Evolutionary conservation across 1,140 invertebrate species (phyloP), one percentile per base, ranked within the genome.

Genomic region (Heterodera carotae): DNA sequence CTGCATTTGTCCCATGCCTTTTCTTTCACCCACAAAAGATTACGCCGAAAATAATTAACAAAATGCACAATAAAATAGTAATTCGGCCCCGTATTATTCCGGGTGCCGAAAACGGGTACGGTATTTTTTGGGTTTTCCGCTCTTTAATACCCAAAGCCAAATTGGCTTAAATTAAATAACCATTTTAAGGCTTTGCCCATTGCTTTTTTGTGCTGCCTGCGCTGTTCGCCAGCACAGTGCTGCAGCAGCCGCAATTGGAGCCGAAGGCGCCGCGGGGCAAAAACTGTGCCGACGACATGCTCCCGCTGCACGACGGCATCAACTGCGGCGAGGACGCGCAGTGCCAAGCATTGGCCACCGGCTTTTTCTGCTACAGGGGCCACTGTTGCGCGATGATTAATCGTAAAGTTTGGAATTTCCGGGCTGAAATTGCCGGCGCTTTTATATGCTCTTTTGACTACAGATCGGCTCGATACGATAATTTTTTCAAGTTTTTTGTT

Each of bases 351-450:
- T 72, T 80, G 69, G 67, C 77, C 2, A 43, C 76, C 2, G 78
- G 78, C 4, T 80, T 62, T 64, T 80, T 80, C 67, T 80, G 78
- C 36, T 80, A 53, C 56, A 53, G 75, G 36, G 78, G 78, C 2
- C 64, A 69, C 48, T 80, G 78, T 66, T 80, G 78, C 56, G 60
- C 76, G 8, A 27, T 67, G 48, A 29, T 34, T 33, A 80, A 53
- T 68, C 67, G 78, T 80, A 66, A 29, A 31, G n/a, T 78, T 60
- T 0, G 5, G 22, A 48, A 75, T 31, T 31, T 29, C n/a, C 74
- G n/a, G 27, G 31, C 22, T 2, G 22, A n/a, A 66, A 27, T 27
- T 1, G 27, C 22, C 27, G 33, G 27, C n/a, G n/a, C n/a, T n/a
- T n/a, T n/a, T n/a, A n/a, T n/a, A n/a, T n/a, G n/a, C n/a, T n/a